Evolutionary conservation across 2,888 invertebrate species (phyloP).

Genomic region (Drosophila phalerata): DNA sequence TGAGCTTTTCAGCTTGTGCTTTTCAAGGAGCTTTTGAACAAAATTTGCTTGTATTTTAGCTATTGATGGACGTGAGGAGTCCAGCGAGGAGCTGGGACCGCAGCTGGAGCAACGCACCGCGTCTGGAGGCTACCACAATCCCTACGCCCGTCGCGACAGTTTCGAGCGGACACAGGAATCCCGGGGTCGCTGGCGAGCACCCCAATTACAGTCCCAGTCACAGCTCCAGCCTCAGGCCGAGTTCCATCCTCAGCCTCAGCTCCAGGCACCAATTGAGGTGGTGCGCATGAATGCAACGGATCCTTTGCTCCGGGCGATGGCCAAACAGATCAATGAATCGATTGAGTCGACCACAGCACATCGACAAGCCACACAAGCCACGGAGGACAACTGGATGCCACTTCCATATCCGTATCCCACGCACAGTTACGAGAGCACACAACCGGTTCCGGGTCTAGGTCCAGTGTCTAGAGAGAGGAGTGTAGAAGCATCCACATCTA

Average conservation of each 20-base stretch:
- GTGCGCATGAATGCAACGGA: slow-evolving; percentile 60
- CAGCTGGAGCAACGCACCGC: slow-evolving; percentile 34
- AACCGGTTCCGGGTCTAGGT: slow-evolving; percentile 35
- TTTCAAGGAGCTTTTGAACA: background rate
- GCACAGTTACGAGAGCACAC: slow-evolving; percentile 57
- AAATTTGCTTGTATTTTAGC: slow-evolving; percentile 23
- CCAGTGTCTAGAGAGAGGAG: slow-evolving; percentile 8
- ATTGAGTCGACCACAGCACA: slow-evolving; percentile 53
- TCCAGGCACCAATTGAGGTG: slow-evolving; percentile 42
- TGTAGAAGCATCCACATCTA: slow-evolving; percentile 29
- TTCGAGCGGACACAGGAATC: slow-evolving; percentile 57
- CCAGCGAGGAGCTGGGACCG: slow-evolving; percentile 49
- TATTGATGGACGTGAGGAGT: slow-evolving; percentile 35
- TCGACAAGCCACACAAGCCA: slow-evolving; percentile 31
- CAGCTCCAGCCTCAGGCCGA: slow-evolving; percentile 2
- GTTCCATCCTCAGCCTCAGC: slow-evolving; percentile 2
- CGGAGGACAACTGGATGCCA: slow-evolving; percentile 72
- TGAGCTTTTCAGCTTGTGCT: background rate
- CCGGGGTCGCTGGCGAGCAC: slow-evolving; percentile 53
- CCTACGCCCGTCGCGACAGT: slow-evolving; percentile 46
- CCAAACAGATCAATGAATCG: slow-evolving; percentile 75
- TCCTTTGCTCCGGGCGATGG: slow-evolving; percentile 53
- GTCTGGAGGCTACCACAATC: slow-evolving; percentile 36
- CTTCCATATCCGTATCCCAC: slow-evolving; percentile 66
- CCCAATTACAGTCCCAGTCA: background rate